phyloP scores from a whole-genome alignment of 2,113 vertebrate genomes.

The Brachionichthys hirsutus region DNA sequence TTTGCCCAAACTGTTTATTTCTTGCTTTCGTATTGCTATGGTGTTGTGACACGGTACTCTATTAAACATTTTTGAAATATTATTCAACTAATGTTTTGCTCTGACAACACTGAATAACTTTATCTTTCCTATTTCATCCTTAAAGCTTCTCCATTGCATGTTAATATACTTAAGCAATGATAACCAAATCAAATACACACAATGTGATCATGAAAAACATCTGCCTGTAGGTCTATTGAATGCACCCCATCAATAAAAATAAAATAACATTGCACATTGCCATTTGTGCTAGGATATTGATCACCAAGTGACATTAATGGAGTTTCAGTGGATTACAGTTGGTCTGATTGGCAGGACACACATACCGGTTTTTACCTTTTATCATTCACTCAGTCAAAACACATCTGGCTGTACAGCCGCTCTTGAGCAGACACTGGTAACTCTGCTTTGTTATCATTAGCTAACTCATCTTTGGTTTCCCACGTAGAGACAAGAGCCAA shows the following conservation, averaged over 20 bases:
- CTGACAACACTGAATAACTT: slow-evolving; percentile 8
- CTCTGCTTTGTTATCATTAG: slow-evolving; percentile 66
- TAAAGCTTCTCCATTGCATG: slow-evolving; percentile 40
- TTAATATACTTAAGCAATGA: slow-evolving; percentile 27
- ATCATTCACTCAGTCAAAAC: slow-evolving; percentile 66
- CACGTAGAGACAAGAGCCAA: slow-evolving; percentile 47
- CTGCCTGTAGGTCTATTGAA: slow-evolving; percentile 35
- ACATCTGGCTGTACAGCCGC: slow-evolving; percentile 48
- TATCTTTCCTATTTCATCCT: slow-evolving; percentile 55
- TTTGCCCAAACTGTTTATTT: background rate
- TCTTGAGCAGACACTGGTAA: slow-evolving; percentile 39
- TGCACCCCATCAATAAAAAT: slow-evolving; percentile 59
- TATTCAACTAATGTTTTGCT: no score
- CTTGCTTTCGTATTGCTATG: background rate
- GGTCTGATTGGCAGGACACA: slow-evolving; percentile 35
- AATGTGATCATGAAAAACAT: slow-evolving; percentile 35
- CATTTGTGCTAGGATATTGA: slow-evolving; percentile 58
- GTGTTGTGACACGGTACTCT: background rate
- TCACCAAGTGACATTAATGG: slow-evolving; percentile 49
- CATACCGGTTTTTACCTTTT: slow-evolving; percentile 53
- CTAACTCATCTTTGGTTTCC: slow-evolving; percentile 58
- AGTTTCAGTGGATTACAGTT: slow-evolving; percentile 31
- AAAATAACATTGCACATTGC: slow-evolving; percentile 32
- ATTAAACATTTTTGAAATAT: no score
- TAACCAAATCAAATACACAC: slow-evolving; percentile 37